Evolutionary conservation across 2,888 invertebrate species (phyloP).

Genomic region (Hirtodrosophila confusa): DNA sequence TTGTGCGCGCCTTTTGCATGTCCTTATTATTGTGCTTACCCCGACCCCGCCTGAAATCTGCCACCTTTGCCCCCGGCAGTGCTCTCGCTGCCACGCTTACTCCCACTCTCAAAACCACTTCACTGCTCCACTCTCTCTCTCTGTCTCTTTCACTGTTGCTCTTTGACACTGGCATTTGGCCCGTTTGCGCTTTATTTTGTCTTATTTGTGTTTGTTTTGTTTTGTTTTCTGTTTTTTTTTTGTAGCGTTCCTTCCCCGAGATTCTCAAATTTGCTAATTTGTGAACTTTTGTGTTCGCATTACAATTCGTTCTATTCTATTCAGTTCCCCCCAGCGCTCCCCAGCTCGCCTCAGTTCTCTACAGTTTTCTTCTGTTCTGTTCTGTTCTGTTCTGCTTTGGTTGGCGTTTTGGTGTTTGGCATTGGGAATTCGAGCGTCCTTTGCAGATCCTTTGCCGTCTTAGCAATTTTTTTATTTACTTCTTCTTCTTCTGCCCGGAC

Average conservation of each 20-base stretch:
- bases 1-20: slow-evolving; percentile 51
- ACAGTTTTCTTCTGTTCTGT: slow-evolving; percentile 17
- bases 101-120: slow-evolving; percentile 15
- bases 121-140: slow-evolving; percentile 9
- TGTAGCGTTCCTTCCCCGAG: slow-evolving; percentile 36
- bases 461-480: slow-evolving; percentile 24
- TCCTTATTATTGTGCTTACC: slow-evolving; percentile 28
- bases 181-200: slow-evolving; percentile 48
- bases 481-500: slow-evolving; percentile 10
- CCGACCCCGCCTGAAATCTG: neutral
- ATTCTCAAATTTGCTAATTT: slow-evolving; percentile 82
- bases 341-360: neutral
- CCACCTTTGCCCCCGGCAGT: neutral
- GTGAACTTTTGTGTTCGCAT: slow-evolving; percentile 74
- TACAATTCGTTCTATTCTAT: slow-evolving; percentile 62
- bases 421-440: slow-evolving; percentile 54
- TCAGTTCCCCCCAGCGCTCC: neutral
- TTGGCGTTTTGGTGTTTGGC: slow-evolving; percentile 46
- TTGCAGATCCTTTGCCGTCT: slow-evolving; percentile 21
- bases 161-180: slow-evolving; percentile 14
- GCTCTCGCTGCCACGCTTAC: slow-evolving; percentile 13
- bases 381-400: slow-evolving; percentile 29
- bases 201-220: slow-evolving; percentile 54
- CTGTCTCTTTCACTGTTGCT: slow-evolving; percentile 13
- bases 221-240: slow-evolving; percentile 17